Percentiles rank a stretch among this genome's conserved stretches.
phyloP scores from a whole-genome alignment of 1,140 invertebrate species.

The Eriocheir sinensis region DNA sequence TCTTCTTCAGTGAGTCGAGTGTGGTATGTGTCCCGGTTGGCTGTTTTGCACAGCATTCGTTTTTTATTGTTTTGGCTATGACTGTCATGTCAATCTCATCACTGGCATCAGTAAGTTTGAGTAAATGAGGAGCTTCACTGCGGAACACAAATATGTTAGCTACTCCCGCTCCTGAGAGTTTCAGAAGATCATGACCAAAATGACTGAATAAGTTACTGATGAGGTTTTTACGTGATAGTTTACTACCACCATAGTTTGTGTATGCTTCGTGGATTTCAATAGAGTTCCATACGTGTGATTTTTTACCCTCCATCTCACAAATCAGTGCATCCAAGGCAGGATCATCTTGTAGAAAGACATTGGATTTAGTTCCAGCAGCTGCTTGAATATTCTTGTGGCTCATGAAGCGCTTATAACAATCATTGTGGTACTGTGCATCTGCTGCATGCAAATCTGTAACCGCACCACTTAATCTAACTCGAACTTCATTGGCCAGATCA shows the following conservation, averaged over 20 bases:
- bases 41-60: constrained; percentile 46
- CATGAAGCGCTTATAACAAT: constrained; percentile 49
- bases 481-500: constrained; percentile 3
- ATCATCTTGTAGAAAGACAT: constrained; percentile 43
- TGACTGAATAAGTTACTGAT: constrained; percentile 42
- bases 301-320: background rate
- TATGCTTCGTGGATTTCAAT: constrained; percentile 46
- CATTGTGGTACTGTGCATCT: constrained; percentile 57
- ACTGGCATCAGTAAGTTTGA: constrained; percentile 49
- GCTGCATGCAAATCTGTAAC: constrained; percentile 50
- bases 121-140: constrained; percentile 53
- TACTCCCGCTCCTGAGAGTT: constrained; percentile 44
- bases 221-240: constrained; percentile 39
- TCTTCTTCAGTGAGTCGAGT: constrained; percentile 40
- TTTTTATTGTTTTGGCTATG: constrained; percentile 49
- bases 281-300: constrained; percentile 33
- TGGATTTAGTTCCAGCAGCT: constrained; percentile 41
- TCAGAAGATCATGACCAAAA: constrained; percentile 56
- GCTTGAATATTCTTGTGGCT: constrained; percentile 39
- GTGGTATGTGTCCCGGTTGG: constrained; percentile 51
- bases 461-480: constrained; percentile 46
- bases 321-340: constrained; percentile 52
- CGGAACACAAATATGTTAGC: constrained; percentile 59
- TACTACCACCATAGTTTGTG: constrained; percentile 31
- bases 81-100: constrained; percentile 50